phyloP scores from a whole-genome alignment of 30 jellyfish, hydroid and myxozoan genomes.

The Rhopilema esculentum region DNA sequence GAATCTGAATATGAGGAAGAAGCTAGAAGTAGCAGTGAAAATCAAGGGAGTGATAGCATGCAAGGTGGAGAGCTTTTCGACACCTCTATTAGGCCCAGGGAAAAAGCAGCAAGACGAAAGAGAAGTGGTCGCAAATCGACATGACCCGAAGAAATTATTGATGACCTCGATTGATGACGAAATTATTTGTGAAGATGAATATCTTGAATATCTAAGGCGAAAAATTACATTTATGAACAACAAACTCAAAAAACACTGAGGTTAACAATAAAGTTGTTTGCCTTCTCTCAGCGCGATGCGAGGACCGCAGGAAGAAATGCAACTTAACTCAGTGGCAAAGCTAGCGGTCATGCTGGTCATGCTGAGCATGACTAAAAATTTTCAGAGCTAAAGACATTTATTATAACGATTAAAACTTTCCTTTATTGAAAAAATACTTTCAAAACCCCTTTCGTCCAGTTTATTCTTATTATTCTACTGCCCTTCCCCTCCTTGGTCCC shows the following conservation, averaged over 20 bases:
- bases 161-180: constrained; percentile 3
- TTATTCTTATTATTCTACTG: no score
- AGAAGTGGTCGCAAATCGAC: constrained; percentile 27
- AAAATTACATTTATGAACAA: constrained; percentile 19
- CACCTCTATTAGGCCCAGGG: constrained; percentile 7
- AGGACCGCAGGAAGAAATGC: constrained; percentile 14
- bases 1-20: constrained; percentile 5
- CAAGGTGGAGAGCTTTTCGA: not conserved
- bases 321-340: no score
- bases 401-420: no score
- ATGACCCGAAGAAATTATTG: constrained; percentile 4
- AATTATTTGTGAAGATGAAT: constrained; percentile 36
- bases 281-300: constrained; percentile 11
- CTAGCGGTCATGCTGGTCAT: no score
- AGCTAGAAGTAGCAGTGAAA: not conserved
- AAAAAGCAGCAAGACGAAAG: not conserved
- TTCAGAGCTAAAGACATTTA: no score
- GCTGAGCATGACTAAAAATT: no score
- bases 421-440: no score
- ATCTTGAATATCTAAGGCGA: constrained; percentile 11
- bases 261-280: constrained; percentile 11
- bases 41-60: constrained; percentile 2
- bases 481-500: no score
- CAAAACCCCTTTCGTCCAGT: no score
- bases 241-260: constrained; percentile 18